Evolutionary conservation across 1,140 invertebrate genomes (phyloP).

Genomic region (Cryptotermes secundus): DNA sequence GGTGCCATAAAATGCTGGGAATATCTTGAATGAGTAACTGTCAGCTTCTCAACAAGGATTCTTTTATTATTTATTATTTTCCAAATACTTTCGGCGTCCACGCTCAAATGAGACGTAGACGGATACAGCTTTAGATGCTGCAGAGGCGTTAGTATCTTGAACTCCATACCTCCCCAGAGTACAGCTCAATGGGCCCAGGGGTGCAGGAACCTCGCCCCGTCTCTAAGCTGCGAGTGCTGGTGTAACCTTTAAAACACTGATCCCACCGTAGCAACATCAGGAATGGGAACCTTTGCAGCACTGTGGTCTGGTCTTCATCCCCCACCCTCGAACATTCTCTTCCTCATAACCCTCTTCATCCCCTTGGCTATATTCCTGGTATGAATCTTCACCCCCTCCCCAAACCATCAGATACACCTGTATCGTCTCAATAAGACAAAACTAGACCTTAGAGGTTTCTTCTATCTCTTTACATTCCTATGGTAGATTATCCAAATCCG

Average conservation of each 20-base stretch:
- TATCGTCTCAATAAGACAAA: conserved; percentile 1
- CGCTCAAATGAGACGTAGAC: neutral
- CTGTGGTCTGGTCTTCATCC: neutral
- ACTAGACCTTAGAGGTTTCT: neutral
- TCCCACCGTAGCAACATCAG: neutral
- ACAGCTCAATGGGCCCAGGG: neutral
- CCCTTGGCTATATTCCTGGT: neutral
- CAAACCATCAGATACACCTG: conserved; percentile 13
- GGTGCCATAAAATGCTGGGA: no score
- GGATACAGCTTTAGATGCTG: neutral
- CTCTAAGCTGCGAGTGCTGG: neutral
- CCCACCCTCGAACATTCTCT: neutral
- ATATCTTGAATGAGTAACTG: neutral
- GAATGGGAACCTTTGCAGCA: neutral
- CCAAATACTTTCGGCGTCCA: neutral
- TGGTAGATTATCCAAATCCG: no score
- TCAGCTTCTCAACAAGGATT: no score
- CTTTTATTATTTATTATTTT: no score
- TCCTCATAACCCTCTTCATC: neutral
- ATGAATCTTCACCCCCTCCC: neutral
- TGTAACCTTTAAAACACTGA: conserved; percentile 13
- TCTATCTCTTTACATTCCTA: no score
- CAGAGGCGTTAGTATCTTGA: neutral
- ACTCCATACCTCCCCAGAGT: neutral
- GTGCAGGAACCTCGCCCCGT: neutral